Percentiles rank a stretch among this genome's conserved stretches.
phyloP scores from a whole-genome alignment of 2,113 vertebrate species.

The Perca schrenkii region DNA sequence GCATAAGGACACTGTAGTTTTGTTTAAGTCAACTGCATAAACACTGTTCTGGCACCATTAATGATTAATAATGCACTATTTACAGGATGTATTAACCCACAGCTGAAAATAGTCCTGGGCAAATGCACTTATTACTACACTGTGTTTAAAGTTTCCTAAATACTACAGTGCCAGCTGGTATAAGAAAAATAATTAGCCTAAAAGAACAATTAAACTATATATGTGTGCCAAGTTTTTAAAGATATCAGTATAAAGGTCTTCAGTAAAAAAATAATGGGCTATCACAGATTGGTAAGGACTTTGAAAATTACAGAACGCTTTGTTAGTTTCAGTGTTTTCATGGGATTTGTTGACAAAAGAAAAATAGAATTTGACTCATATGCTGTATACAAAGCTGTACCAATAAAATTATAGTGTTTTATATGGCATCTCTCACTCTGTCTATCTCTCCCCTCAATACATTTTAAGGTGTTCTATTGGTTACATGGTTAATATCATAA shows the following conservation, averaged over 20 bases:
- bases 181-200: background rate
- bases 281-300: background rate
- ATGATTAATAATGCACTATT: background rate
- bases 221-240: background rate
- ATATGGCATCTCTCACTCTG: background rate
- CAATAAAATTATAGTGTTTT: background rate
- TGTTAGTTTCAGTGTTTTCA: background rate
- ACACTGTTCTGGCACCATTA: background rate
- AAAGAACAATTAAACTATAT: too few relatives aligned
- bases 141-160: background rate
- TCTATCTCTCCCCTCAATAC: background rate
- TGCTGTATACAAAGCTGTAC: background rate
- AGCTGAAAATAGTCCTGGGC: background rate
- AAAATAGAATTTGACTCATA: background rate
- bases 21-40: background rate
- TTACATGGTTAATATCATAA: constrained; percentile 37
- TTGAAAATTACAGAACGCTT: background rate
- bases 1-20: background rate
- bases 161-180: background rate
- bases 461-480: constrained; percentile 41
- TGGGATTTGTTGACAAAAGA: background rate
- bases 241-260: background rate
- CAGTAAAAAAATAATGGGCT: background rate
- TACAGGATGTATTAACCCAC: background rate
- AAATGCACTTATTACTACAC: background rate